Conservation (phyloP, 2,888 invertebrate species). For the Morpho achilles region DNA sequence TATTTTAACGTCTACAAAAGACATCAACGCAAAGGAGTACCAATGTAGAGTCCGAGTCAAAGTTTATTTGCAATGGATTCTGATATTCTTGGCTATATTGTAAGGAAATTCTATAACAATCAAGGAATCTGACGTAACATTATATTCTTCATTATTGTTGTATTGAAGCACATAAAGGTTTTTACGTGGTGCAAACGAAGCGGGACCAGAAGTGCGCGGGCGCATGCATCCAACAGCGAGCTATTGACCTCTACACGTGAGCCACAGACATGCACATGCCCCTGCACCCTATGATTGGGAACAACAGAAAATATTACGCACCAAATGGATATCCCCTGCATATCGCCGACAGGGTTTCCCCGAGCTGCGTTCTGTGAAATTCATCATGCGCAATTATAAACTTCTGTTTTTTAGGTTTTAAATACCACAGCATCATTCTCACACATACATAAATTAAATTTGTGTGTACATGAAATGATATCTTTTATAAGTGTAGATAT, state of each 20-base stretch:
- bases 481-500: too few species aligned
- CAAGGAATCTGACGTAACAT: too few species aligned
- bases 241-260: slow-evolving; percentile 65
- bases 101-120: slow-evolving; percentile 8
- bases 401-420: too few species aligned
- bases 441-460: too few species aligned
- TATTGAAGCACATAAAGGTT: slow-evolving; percentile 36
- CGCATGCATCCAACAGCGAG: slow-evolving; percentile 41
- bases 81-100: neutral
- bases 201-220: slow-evolving; percentile 31
- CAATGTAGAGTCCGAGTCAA: neutral
- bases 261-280: slow-evolving; percentile 34
- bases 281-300: neutral
- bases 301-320: slow-evolving; percentile 2
- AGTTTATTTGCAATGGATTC: neutral
- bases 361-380: neutral
- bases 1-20: slow-evolving; percentile 33
- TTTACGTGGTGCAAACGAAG: slow-evolving; percentile 23
- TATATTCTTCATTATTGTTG: neutral
- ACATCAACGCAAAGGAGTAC: slow-evolving; percentile 36
- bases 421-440: too few species aligned
- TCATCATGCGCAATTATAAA: too few species aligned
- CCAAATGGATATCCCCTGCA: neutral
- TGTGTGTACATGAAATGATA: too few species aligned
- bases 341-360: neutral